Evolutionary conservation across 1,140 invertebrate species (phyloP), one percentile per base, ranked within the genome.

Genomic region (Wiebesia pumilae): DNA sequence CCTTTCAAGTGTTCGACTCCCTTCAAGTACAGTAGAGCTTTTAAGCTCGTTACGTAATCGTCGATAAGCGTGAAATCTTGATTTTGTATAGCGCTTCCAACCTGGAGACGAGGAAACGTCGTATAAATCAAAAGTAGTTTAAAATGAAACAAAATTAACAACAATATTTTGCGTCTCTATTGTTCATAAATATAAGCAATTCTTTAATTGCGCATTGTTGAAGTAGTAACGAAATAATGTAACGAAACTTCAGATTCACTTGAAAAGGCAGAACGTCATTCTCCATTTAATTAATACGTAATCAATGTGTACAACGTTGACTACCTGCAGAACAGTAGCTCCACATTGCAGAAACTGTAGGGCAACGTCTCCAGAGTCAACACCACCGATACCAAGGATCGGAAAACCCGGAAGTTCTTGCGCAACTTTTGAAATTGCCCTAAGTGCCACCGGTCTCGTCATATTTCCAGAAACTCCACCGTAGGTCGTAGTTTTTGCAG

Each of bases 381-480:
- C 98, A 6, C 99, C 99, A 0, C 97, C 99, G 81, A 98, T 99
- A 35, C 98, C 99, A 77, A 99, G 93, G 83, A 99, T 98, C 0
- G 98, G 96, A 92, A 99, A 98, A 24, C 96, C 97, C 0, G 98
- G 98, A 35, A 99, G 89, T 19, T 95, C 95, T 43, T 96, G 96
- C 0, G 96, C 97, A 85, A 99, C 97, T 0, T 97, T 95, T 0
- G 98, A 98, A 0, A 99, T 96, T 0, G 98, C 98, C 87, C 96
- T 95, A 27, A 99, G 93, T 0, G 98, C 98, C 90, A 99, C 97
- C 0, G 99, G 99, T 19, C 98, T 95, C 1, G 98, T 98, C 0
- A 98, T 98, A 93, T 99, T 99, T 62, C 99, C 99, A 10, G 98
- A 99, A 7, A 99, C 96, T 14, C 99, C 99, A 27, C 99, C 99